Base-by-base conservation (phyloP, 1,140 invertebrate species). In the Lepidostoma basale region DNA sequence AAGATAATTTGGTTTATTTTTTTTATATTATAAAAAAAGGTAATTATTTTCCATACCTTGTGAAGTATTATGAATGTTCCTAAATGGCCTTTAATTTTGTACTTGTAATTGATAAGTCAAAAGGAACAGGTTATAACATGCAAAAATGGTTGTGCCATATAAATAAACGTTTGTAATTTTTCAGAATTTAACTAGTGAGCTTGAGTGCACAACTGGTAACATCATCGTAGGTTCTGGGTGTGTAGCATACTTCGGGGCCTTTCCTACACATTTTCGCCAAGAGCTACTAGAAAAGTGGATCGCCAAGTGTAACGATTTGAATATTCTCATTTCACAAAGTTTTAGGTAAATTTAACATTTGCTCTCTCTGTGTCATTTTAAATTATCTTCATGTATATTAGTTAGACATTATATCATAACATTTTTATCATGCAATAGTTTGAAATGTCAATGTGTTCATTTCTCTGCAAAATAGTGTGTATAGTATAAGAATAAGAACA, bases 201-300 rank as follows among this genome's bases (percentile, higher is more conserved):
- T 91, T 47, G 75, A 85, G 44, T 91, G 92, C 79, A 79, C 91
- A 2, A 87, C 87, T 0, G 92, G 94, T 0, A 93, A 96, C 78
- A 90, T 92, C 4, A 83, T 97, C 47, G 85, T 96, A 9, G 92
- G 92, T 0, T 89, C 94, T 5, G 93, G 91, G 18, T 92, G 88
- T 63, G 88, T 97, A 9, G 92, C 94, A 20, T 97, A 97, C 79
- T 81, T 95, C 16, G 94, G 94, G 0, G 92, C 93, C 8, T 96
- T 96, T 74, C 94, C 93, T 0, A 85, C 85, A 47, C 77, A 79
- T 39, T 93, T 92, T 76, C 83, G 94, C 25, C 86, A 90, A 33
- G 84, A 91, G 44, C 83, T 93, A 14, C 83, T 90, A 5, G 54
- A 75, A 1, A 78, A 83, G 18, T 96, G 94, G 94, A 83, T 92